These are phyloP conservation scores for Taenaris catops DNA, from an alignment of 2,888 invertebrate species.

Conservation along the genomic window DNA sequence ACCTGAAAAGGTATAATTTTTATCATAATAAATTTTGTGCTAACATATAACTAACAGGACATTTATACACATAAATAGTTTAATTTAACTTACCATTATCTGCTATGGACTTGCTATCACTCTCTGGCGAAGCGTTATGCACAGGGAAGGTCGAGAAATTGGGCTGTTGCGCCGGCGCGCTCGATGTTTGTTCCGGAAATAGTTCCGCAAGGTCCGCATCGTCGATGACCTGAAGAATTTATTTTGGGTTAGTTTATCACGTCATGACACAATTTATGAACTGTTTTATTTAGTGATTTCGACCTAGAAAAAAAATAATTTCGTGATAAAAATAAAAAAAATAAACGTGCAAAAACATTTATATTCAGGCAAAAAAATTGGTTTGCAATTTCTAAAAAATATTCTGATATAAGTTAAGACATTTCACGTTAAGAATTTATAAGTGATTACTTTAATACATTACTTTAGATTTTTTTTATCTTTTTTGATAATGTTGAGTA, in stretches of 20 bases:
- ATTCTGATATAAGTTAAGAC: no score
- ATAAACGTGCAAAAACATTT: no score
- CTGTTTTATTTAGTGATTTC: background rate
- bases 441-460: no score
- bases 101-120: slow-evolving; percentile 70
- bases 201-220: slow-evolving; percentile 90
- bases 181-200: slow-evolving; percentile 84
- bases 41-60: no score
- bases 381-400: no score
- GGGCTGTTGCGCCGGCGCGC: slow-evolving; percentile 79
- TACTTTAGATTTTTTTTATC: no score
- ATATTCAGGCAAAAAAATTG: no score
- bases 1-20: slow-evolving; percentile 61
- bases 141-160: slow-evolving; percentile 78
- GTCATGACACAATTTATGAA: slow-evolving; percentile 13
- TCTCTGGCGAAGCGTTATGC: slow-evolving; percentile 55
- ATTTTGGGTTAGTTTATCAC: slow-evolving; percentile 23
- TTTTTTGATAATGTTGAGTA: no score
- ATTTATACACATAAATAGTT: slow-evolving; percentile 1
- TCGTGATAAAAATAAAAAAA: no score
- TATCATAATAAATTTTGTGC: background rate
- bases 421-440: no score
- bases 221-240: slow-evolving; percentile 82
- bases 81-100: slow-evolving; percentile 56
- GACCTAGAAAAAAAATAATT: background rate